Conservation (phyloP, 2,888 invertebrate species). For the Archaeoteleia sp. region DNA sequence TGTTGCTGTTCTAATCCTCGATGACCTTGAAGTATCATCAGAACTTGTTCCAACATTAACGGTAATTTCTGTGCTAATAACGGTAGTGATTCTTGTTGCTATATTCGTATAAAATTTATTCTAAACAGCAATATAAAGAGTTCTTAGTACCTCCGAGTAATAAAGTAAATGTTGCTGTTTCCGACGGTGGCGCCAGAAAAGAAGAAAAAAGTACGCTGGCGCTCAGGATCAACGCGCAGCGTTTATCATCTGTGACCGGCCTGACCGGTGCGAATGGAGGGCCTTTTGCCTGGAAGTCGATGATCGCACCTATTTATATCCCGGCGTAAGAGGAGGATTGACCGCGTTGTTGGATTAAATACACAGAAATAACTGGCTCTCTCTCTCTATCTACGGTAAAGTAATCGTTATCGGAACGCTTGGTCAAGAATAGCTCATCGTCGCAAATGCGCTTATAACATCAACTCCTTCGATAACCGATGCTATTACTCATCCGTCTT, state of each 20-base stretch:
- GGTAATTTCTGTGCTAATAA: too few species aligned
- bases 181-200: slow-evolving; percentile 13
- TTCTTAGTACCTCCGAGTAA: too few species aligned
- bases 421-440: slow-evolving; percentile 30
- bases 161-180: slow-evolving; percentile 18
- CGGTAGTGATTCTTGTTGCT: too few species aligned
- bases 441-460: slow-evolving; percentile 32
- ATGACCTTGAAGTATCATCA: too few species aligned
- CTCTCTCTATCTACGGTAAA: slow-evolving; percentile 48
- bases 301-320: slow-evolving; percentile 62
- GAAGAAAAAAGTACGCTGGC: slow-evolving; percentile 10
- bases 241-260: slow-evolving; percentile 33
- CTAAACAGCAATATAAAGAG: too few species aligned
- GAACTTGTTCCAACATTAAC: too few species aligned
- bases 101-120: too few species aligned
- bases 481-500: slow-evolving; percentile 30
- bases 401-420: slow-evolving; percentile 39
- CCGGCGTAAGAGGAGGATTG: slow-evolving; percentile 57
- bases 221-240: slow-evolving; percentile 10
- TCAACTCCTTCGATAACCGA: slow-evolving; percentile 11
- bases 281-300: slow-evolving; percentile 47
- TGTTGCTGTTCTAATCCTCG: too few species aligned
- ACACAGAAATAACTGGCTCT: slow-evolving; percentile 61
- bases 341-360: slow-evolving; percentile 65
- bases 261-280: slow-evolving; percentile 28